Conservation (phyloP, 1,140 invertebrate genomes). For the Heliconius hewitsoni region DNA sequence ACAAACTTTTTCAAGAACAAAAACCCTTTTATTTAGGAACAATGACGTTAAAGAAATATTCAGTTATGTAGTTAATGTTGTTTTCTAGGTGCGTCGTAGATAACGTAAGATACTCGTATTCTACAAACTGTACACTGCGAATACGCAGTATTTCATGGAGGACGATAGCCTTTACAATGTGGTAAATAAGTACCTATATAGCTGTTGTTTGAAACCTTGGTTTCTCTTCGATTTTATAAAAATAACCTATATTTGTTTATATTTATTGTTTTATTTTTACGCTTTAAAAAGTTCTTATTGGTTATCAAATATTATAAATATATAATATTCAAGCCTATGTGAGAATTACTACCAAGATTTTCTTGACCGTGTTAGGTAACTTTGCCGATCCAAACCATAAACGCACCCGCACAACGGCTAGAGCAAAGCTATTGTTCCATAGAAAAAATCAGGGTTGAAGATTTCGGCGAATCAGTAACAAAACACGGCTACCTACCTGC, state of each 20-base stretch:
- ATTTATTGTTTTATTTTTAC: not conserved
- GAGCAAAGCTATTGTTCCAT: constrained; percentile 12
- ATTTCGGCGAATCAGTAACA: constrained; percentile 15
- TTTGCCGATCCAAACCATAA: not conserved
- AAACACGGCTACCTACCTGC: constrained; percentile 12
- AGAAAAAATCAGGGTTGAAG: constrained; percentile 19
- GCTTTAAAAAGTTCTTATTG: not conserved
- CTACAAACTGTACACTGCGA: constrained; percentile 16
- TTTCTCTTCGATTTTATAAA: not conserved
- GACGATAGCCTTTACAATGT: constrained; percentile 17
- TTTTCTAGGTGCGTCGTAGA: constrained; percentile 26
- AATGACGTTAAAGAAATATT: not conserved
- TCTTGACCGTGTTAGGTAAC: not conserved
- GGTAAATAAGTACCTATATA: not conserved
- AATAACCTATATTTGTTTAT: not conserved
- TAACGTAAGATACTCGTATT: constrained; percentile 2
- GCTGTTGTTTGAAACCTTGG: not conserved
- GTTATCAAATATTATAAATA: not conserved
- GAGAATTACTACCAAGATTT: not conserved
- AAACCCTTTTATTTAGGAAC: not conserved
- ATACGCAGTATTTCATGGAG: constrained; percentile 8
- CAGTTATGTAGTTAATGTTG: not conserved
- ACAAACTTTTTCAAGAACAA: constrained; percentile 25
- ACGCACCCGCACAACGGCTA: not conserved
- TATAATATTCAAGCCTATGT: not conserved